A percentile compares a stretch with the other conserved stretches of the same genome.
Conservation (phyloP, 2,113 vertebrate species). For the Argyrosomus japonicus region DNA sequence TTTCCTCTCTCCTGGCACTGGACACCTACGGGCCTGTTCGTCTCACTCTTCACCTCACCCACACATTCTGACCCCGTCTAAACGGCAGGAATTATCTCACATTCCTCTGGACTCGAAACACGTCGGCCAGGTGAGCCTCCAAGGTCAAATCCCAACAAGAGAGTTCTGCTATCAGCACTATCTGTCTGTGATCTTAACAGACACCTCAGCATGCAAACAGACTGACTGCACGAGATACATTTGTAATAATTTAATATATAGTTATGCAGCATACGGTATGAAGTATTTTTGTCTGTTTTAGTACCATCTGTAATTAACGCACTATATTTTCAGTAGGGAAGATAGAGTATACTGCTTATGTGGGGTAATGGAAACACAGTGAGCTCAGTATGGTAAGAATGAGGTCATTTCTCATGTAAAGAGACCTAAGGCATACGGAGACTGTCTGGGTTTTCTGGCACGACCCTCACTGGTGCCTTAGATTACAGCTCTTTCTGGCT, state of each 20-base stretch:
- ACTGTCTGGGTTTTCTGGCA: slow-evolving; percentile 67
- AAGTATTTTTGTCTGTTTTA: slow-evolving; percentile 7
- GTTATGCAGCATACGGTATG: background rate
- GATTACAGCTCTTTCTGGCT: slow-evolving; percentile 58
- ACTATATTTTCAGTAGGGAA: slow-evolving; percentile 30
- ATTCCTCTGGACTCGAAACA: slow-evolving; percentile 67
- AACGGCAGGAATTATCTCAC: slow-evolving; percentile 58
- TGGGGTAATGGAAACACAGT: slow-evolving; percentile 71
- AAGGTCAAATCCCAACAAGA: slow-evolving; percentile 49
- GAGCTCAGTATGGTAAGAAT: slow-evolving; percentile 70
- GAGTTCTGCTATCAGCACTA: slow-evolving; percentile 15
- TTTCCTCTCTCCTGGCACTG: slow-evolving; percentile 24
- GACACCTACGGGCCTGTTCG: slow-evolving; percentile 56
- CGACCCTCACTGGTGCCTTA: slow-evolving; percentile 42
- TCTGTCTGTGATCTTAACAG: slow-evolving; percentile 33
- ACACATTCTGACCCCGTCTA: slow-evolving; percentile 52
- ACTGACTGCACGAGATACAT: background rate
- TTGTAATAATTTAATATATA: background rate
- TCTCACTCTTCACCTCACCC: slow-evolving; percentile 57
- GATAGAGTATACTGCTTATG: slow-evolving; percentile 25
- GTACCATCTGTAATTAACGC: slow-evolving; percentile 17
- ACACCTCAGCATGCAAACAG: background rate
- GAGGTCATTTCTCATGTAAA: slow-evolving; percentile 78
- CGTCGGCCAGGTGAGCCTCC: slow-evolving; percentile 52
- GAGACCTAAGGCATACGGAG: slow-evolving; percentile 62